Evolutionary conservation across 2,797 vertebrate species (phyloP).

Genomic region (Triplophysa bombifrons): DNA sequence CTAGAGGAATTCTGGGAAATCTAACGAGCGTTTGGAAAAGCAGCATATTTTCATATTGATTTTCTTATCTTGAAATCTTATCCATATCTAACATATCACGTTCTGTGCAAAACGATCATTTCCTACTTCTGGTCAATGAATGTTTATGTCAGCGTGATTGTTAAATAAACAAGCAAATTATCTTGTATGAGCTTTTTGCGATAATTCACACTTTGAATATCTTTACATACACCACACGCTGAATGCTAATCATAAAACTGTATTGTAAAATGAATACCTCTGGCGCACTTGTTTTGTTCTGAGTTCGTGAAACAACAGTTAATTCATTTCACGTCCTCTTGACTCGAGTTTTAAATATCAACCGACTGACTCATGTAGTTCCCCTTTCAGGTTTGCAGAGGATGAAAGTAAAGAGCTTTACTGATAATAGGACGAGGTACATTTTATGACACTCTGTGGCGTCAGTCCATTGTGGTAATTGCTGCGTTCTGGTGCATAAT

Average conservation of each 20-base stretch:
- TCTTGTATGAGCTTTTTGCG: background rate
- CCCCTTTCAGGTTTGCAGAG: slow-evolving; percentile 74
- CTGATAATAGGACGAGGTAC: slow-evolving; percentile 56
- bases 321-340: slow-evolving; percentile 62
- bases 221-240: background rate
- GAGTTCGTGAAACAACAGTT: slow-evolving; percentile 47
- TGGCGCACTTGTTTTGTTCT: slow-evolving; percentile 20
- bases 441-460: slow-evolving; percentile 51
- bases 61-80: background rate
- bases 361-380: slow-evolving; percentile 78
- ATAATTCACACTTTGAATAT: background rate
- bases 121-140: background rate
- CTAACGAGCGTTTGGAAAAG: background rate
- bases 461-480: slow-evolving; percentile 63
- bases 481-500: background rate
- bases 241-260: background rate
- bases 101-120: no score
- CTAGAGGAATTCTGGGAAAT: background rate
- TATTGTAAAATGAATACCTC: background rate
- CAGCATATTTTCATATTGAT: background rate
- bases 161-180: background rate
- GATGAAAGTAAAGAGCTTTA: slow-evolving; percentile 45
- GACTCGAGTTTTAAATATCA: slow-evolving; percentile 82
- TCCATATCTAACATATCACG: no score
- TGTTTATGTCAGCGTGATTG: background rate